These are phyloP conservation scores for Cettia cetti DNA, from an alignment of 2,113 vertebrate genomes.

Conservation along the genomic window DNA sequence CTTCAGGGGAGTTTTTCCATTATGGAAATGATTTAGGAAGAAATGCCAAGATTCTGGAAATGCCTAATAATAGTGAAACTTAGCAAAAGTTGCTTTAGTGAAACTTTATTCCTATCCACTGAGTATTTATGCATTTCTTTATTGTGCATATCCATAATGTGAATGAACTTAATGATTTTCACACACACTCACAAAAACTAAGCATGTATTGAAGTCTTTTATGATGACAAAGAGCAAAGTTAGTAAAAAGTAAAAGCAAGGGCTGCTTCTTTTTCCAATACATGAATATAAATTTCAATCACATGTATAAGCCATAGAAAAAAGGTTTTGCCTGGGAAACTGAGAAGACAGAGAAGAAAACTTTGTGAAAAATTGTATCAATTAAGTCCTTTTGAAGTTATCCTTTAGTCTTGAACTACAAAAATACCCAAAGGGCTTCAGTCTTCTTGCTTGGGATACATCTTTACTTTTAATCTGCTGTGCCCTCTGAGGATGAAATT, in stretches of 20 bases:
- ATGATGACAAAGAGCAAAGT: neutral
- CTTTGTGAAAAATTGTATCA: neutral
- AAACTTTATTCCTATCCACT: neutral
- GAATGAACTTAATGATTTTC: neutral
- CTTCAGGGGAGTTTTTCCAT: neutral
- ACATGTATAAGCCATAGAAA: neutral
- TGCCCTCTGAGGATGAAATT: neutral
- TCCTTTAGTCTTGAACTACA: neutral
- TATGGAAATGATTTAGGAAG: neutral
- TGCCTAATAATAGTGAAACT: neutral
- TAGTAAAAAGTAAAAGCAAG: neutral
- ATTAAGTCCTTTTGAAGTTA: conserved; percentile 14
- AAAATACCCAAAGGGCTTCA: neutral
- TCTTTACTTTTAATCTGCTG: neutral
- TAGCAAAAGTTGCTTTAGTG: neutral
- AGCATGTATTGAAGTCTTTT: neutral
- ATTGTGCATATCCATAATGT: neutral
- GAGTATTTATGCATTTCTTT: neutral
- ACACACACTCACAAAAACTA: neutral
- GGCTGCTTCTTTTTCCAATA: neutral
- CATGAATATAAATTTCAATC: neutral
- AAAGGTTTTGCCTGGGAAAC: neutral
- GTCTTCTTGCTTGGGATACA: neutral
- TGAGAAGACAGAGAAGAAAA: neutral
- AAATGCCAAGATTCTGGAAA: neutral